A percentile compares a stretch with the other conserved stretches of the same genome.
Conservation (phyloP, 2,113 vertebrate genomes). For the Phyllopteryx taeniolatus region DNA sequence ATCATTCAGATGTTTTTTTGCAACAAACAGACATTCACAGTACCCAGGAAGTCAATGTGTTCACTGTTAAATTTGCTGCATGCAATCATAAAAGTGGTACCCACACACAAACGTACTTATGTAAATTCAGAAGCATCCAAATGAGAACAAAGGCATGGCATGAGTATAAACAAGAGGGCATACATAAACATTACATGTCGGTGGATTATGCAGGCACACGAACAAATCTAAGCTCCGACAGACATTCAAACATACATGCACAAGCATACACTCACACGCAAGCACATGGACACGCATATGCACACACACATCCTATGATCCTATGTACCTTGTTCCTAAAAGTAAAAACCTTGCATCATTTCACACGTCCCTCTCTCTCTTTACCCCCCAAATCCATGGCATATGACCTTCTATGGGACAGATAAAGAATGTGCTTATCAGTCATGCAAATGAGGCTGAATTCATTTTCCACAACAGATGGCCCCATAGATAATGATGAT, state of each 20-base stretch:
- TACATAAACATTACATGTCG: constrained; percentile 68
- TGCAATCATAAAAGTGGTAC: constrained; percentile 3
- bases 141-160: constrained; percentile 60
- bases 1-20: too few species aligned
- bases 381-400: constrained; percentile 90
- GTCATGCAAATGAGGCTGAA: constrained; percentile 99
- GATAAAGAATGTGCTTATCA: constrained; percentile 99
- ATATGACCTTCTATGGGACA: constrained; percentile 99
- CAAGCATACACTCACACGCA: constrained; percentile 42
- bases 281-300: constrained; percentile 19
- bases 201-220: constrained; percentile 59
- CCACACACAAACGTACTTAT: constrained; percentile 19
- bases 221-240: constrained; percentile 38
- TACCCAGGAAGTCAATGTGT: constrained; percentile 8
- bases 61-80: constrained; percentile 21
- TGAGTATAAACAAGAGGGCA: constrained; percentile 52
- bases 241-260: constrained; percentile 33
- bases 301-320: constrained; percentile 32
- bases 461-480: constrained; percentile 99
- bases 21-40: background rate
- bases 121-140: constrained; percentile 42
- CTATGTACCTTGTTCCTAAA: constrained; percentile 48
- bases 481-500: constrained; percentile 99
- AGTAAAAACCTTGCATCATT: constrained; percentile 60
- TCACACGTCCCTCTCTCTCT: constrained; percentile 64